These are phyloP conservation scores for Dryobota labecula DNA, from an alignment of 2,888 invertebrate genomes.

Conservation along the genomic window DNA sequence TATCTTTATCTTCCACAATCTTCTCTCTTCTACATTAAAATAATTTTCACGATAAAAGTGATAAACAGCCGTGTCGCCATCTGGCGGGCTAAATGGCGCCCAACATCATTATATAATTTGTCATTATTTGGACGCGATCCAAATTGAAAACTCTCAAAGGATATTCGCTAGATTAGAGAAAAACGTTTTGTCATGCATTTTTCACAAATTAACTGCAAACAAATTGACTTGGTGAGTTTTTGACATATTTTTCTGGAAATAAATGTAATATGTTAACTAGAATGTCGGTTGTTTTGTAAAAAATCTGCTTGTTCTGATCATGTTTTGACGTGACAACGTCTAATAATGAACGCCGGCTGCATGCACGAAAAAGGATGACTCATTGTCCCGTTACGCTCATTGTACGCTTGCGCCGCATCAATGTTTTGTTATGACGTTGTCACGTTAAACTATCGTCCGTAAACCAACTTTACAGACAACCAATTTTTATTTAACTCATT, in stretches of 20 bases:
- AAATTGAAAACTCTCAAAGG: conserved; percentile 48
- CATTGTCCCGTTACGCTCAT: too few species aligned
- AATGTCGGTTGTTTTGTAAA: conserved; percentile 5
- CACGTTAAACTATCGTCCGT: too few species aligned
- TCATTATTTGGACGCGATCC: conserved; percentile 62
- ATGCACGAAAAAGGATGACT: too few species aligned
- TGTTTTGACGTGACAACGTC: too few species aligned
- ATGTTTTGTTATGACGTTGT: too few species aligned
- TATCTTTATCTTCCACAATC: conserved; percentile 8
- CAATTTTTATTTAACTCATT: neutral
- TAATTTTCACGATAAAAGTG: conserved; percentile 24
- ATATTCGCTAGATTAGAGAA: conserved; percentile 31
- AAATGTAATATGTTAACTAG: conserved; percentile 27
- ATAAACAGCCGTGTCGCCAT: conserved; percentile 36
- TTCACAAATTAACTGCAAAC: conserved; percentile 30
- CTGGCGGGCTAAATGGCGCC: conserved; percentile 37
- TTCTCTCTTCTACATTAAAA: neutral
- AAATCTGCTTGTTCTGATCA: neutral
- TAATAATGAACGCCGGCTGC: too few species aligned
- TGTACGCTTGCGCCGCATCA: too few species aligned
- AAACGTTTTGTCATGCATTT: conserved; percentile 30
- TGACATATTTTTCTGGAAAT: neutral
- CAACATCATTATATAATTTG: conserved; percentile 50
- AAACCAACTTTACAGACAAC: too few species aligned
- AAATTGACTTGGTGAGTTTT: conserved; percentile 23